Base-by-base conservation (phyloP, 2,113 vertebrate species). In the Megalops atlanticus region DNA sequence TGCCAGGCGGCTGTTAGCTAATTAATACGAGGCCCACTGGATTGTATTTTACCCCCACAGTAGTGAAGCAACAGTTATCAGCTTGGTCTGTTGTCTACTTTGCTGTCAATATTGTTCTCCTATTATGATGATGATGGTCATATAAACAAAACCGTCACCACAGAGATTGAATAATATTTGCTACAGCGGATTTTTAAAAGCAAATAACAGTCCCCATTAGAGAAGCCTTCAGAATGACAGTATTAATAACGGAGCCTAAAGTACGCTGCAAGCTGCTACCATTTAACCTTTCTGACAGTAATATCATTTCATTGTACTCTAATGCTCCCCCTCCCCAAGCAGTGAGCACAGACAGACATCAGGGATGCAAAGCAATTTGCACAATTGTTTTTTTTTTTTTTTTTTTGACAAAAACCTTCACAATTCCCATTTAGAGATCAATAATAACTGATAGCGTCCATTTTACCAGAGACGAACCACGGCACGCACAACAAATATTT, bases 11-110 rank as follows among this genome's bases (percentile, higher is more conserved):
- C 92, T 93, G 95, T 95, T 94, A 92, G 94, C 94, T 95, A 95
- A 96, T 95, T 95, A 94, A 94, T 95, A 91, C 86, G 83, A 91
- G 89, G 94, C 89, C 24, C 92, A 92, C 94, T 93, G 93, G 94
- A 91, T 92, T 87, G 87, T 80, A 72, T 84, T 90, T 93, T 89
- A 71, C 8, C 58, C 1, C 18, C n/a, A 64, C n/a, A 64, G 12
- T 27, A 64, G 24, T n/a, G 31, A 24, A 31, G 54, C 18, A 69
- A 36, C 11, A 77, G 33, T n/a, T 39, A 78, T 47, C 45, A 33
- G 77, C 78, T 41, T 47, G 8, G 41, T 21, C 40, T 54, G 7
- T 14, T 64, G 27, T 72, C 69, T 35, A 35, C 15, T 43, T 52
- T 41, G 6, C 41, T 39, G 52, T 81, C 83, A 69, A 79, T 81